phyloP scores from a whole-genome alignment of 2,797 vertebrate genomes.

The Anabacerthia variegaticeps region DNA sequence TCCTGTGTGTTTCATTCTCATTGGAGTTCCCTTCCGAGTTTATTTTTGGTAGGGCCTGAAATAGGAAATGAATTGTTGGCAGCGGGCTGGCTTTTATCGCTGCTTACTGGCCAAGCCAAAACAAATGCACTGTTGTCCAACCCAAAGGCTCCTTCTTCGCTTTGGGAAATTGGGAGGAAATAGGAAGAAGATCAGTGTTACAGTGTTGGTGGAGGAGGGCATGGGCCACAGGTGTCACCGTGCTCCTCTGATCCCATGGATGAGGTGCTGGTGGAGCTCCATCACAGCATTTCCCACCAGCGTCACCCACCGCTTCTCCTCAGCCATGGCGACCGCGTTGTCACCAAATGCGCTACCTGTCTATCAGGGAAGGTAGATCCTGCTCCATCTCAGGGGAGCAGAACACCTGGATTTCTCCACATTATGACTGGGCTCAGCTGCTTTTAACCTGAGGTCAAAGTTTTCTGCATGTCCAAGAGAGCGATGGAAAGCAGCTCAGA shows the following conservation, averaged over 20 bases:
- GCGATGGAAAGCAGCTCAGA: neutral
- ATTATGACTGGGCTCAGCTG: neutral
- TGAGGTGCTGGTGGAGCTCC: neutral
- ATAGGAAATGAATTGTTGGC: slow-evolving; percentile 30
- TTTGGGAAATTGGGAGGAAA: neutral
- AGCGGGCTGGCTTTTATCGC: neutral
- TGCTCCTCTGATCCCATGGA: neutral
- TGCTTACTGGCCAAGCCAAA: neutral
- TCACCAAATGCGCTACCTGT: neutral
- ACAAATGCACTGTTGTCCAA: neutral
- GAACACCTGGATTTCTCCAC: neutral
- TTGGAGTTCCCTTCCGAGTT: slow-evolving; percentile 21
- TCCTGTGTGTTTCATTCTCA: neutral
- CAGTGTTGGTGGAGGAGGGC: neutral
- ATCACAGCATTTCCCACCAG: neutral
- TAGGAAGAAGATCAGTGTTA: neutral
- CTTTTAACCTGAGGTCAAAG: neutral
- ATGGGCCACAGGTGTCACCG: accelerated
- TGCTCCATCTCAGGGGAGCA: neutral
- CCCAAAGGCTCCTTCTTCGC: neutral
- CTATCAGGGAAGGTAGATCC: neutral
- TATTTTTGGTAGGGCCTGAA: slow-evolving; percentile 53
- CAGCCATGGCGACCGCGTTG: accelerated
- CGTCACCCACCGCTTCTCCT: neutral
- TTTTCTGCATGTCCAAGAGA: neutral